Conservation (phyloP, 92 coral and sea anemone genomes). For the Phymanthus crucifer region DNA sequence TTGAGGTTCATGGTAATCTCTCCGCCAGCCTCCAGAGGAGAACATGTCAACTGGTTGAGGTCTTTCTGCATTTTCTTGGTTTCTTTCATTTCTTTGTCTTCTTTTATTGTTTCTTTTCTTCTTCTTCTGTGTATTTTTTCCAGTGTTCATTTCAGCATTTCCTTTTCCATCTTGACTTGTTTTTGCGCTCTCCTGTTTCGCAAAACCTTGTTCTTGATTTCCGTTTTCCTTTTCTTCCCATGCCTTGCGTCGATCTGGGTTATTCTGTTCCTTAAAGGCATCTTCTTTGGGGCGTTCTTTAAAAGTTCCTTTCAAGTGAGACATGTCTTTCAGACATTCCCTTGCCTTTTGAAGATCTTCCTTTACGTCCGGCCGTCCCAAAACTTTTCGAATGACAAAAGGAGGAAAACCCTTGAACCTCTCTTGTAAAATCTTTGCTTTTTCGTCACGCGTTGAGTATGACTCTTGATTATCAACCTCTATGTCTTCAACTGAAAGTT, state of each 20-base stretch:
- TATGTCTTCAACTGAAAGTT: neutral
- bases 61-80: neutral
- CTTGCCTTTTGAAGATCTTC: conserved; percentile 17
- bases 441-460: conserved; percentile 3
- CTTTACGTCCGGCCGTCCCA: conserved; percentile 39
- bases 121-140: neutral
- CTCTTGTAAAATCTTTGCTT: conserved; percentile 2
- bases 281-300: neutral
- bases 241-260: neutral
- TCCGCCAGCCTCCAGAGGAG: neutral
- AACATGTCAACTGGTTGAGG: neutral
- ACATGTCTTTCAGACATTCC: conserved; percentile 11
- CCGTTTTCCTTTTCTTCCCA: conserved; percentile 5
- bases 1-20: neutral
- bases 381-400: conserved; percentile 33
- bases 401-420: conserved; percentile 5
- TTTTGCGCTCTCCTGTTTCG: neutral
- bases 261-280: neutral
- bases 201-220: neutral
- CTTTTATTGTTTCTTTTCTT: conserved; percentile 1
- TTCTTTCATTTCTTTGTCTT: neutral
- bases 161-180: neutral
- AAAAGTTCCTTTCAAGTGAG: conserved; percentile 7
- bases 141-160: neutral
- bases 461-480: neutral